Conservation (phyloP, 2,888 invertebrate species). For the Epicampocera succincta region DNA sequence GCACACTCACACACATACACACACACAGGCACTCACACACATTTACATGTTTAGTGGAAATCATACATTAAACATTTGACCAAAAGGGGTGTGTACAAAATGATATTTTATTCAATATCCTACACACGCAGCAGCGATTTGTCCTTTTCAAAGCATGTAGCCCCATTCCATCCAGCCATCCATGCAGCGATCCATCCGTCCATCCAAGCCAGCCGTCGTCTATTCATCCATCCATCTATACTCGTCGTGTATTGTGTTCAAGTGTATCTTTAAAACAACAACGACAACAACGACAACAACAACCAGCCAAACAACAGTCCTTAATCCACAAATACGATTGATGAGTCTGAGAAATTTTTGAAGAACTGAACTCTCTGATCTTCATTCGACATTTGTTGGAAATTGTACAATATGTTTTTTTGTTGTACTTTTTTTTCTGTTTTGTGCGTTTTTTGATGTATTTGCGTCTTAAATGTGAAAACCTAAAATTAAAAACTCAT, state of each 20-base stretch:
- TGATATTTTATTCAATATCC: conserved; percentile 81
- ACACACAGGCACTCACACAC: conserved; percentile 10
- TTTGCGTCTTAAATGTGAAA: conserved; percentile 72
- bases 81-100: conserved; percentile 79
- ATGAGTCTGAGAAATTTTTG: conserved; percentile 73
- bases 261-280: conserved; percentile 51
- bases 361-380: conserved; percentile 17
- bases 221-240: conserved; percentile 26
- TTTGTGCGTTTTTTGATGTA: conserved; percentile 62
- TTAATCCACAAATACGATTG: conserved; percentile 77
- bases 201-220: too few relatives aligned
- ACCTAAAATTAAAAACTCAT: conserved; percentile 82
- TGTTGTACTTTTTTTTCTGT: conserved; percentile 35
- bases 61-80: conserved; percentile 42
- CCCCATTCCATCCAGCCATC: conserved; percentile 21
- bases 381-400: conserved; percentile 54
- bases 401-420: conserved; percentile 41
- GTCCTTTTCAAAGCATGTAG: conserved; percentile 73
- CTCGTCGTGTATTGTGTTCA: conserved; percentile 7
- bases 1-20: background rate
- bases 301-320: conserved; percentile 57
- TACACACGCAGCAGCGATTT: conserved; percentile 74
- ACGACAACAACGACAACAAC: conserved; percentile 47
- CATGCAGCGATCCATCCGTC: conserved; percentile 1
- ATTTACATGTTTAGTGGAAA: background rate